phyloP scores from a whole-genome alignment of 2,888 invertebrate genomes.

The Dione vanillae region DNA sequence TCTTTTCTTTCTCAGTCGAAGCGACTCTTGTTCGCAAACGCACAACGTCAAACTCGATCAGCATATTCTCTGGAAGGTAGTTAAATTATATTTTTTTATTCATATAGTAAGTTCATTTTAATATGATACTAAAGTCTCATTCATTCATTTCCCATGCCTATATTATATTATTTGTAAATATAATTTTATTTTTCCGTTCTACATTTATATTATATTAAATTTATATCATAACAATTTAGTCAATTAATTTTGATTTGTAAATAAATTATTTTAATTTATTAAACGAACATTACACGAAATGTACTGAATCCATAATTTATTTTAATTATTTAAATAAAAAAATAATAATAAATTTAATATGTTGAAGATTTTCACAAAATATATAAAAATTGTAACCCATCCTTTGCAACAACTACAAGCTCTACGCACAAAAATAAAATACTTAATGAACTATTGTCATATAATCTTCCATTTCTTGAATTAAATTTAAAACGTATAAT shows the following conservation, averaged over 20 bases:
- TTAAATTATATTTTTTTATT: slow-evolving; percentile 45
- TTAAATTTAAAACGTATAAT: not conserved
- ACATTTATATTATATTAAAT: slow-evolving; percentile 39
- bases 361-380: slow-evolving; percentile 23
- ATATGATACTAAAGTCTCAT: slow-evolving; percentile 29
- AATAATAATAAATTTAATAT: slow-evolving; percentile 18
- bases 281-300: slow-evolving; percentile 56
- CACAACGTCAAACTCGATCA: slow-evolving; percentile 89
- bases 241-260: slow-evolving; percentile 37
- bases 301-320: slow-evolving; percentile 65
- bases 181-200: slow-evolving; percentile 35
- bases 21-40: slow-evolving; percentile 89
- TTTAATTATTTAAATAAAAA: slow-evolving; percentile 54
- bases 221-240: slow-evolving; percentile 37
- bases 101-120: slow-evolving; percentile 27
- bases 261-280: slow-evolving; percentile 51
- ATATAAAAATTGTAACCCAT: not conserved
- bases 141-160: slow-evolving; percentile 30
- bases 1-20: slow-evolving; percentile 84
- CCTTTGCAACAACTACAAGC: slow-evolving; percentile 27
- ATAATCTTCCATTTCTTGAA: not conserved
- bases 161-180: slow-evolving; percentile 47
- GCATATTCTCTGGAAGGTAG: slow-evolving; percentile 91
- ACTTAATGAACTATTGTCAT: not conserved
- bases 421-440: slow-evolving; percentile 51